phyloP scores from a whole-genome alignment of 2,888 invertebrate genomes.

The Orthosia cruda region DNA sequence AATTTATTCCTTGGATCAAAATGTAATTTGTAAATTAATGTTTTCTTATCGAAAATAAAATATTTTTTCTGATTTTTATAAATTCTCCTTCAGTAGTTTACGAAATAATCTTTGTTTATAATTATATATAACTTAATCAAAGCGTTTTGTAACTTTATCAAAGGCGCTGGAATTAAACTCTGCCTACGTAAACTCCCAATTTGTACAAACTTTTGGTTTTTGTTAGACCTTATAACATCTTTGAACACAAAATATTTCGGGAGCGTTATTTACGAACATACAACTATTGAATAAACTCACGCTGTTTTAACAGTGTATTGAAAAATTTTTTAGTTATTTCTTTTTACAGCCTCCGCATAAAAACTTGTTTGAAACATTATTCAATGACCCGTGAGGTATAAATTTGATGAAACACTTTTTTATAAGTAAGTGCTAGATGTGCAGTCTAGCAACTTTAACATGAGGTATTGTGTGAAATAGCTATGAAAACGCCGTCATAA shows the following conservation, averaged over 20 bases:
- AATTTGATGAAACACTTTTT: conserved; percentile 6
- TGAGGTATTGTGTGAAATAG: conserved; percentile 20
- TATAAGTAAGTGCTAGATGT: background rate
- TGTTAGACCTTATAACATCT: background rate
- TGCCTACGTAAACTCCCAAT: background rate
- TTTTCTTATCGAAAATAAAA: background rate
- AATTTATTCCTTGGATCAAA: background rate
- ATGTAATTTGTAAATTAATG: background rate
- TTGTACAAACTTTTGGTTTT: conserved; percentile 13
- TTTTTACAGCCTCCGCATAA: no score
- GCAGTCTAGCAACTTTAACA: conserved; percentile 4
- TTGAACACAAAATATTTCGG: background rate
- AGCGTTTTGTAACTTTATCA: conserved; percentile 3
- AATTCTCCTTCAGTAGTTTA: background rate
- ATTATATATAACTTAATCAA: background rate
- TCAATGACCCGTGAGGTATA: background rate
- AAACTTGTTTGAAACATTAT: conserved; percentile 4
- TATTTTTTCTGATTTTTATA: background rate
- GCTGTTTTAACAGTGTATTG: background rate
- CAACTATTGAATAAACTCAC: background rate
- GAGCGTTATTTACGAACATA: background rate
- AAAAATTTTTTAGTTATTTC: no score
- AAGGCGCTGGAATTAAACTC: background rate
- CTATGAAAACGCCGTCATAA: conserved; percentile 12
- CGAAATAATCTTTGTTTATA: background rate